Evolutionary conservation across 2,797 vertebrate genomes (phyloP), one percentile per base, ranked within the genome.

Genomic region (Hylomyscus alleni): DNA sequence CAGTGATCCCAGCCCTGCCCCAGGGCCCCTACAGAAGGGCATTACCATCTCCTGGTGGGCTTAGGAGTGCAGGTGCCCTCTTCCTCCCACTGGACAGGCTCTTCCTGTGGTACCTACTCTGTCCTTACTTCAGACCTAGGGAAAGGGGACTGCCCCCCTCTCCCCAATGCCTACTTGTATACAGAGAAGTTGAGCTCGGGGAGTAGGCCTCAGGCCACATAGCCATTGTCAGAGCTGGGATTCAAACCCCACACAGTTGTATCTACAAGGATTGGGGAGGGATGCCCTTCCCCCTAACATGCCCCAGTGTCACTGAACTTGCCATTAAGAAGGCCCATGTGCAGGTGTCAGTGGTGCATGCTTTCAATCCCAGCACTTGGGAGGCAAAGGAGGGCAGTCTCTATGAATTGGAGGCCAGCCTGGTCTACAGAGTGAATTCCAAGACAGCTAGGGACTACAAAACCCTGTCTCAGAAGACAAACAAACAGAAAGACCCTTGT

Each of bases 81-180:
- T 77, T 77, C 37, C 17, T 89, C 54, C 40, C 50, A 24, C 40
- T 44, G 17, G 86, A 26, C 11, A 22, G 54, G 40, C 4, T 20
- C 8, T 62, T 60, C 17, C 47, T 60, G 17, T 15, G 20, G 83
- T 52, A 60, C 72, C 34, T 76, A 37, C 37, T 89, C 26, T 37
- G 26, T 10, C 47, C 37, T 67, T 37, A 31, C 24, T 60, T 3
- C 50, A 10, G 2, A 14, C 54, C 37, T 31, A 3, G 15, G 19
- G 73, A 62, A 15, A 0, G 29, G 22, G 4, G 2, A 14, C 37
- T 14, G 0, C 1, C 3, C 0, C 34, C 34, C 15, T 6, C 17
- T 3, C 34, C 14, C 17, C 34, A 14, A 19, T 29, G 54, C 67
- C 75, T 81, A 26, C 13, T 20, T 60, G 65, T 29, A 65, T 87